Conservation (phyloP, 1,140 invertebrate species). For the Oncopodura yosiiana region DNA sequence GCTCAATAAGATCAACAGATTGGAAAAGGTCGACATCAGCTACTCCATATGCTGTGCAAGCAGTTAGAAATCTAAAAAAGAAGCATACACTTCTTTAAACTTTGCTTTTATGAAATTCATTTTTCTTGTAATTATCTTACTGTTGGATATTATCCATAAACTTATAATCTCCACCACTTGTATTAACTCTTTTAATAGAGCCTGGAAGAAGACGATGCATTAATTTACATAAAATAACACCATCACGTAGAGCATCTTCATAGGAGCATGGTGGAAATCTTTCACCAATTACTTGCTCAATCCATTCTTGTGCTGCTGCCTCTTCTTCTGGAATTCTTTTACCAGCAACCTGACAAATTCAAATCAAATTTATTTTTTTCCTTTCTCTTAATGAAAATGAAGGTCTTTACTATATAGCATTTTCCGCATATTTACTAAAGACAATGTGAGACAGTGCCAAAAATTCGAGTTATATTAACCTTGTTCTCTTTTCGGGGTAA, state of each 20-base stretch:
- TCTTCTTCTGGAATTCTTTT: constrained; percentile 82
- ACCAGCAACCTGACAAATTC: constrained; percentile 59
- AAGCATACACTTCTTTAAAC: background rate
- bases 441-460: too few relatives aligned
- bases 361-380: too few relatives aligned
- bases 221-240: constrained; percentile 66
- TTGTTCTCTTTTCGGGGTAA: too few relatives aligned
- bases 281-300: constrained; percentile 73
- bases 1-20: constrained; percentile 88
- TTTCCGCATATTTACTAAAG: too few relatives aligned
- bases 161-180: constrained; percentile 78
- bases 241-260: constrained; percentile 72
- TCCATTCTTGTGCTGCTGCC: constrained; percentile 80
- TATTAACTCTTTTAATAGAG: constrained; percentile 74
- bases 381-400: too few relatives aligned
- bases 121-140: constrained; percentile 49
- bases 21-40: constrained; percentile 90
- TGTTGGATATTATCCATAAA: constrained; percentile 89
- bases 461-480: too few relatives aligned
- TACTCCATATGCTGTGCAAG: constrained; percentile 77
- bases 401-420: too few relatives aligned
- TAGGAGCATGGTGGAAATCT: constrained; percentile 61
- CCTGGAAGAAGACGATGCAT: constrained; percentile 81
- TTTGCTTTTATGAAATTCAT: background rate
- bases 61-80: constrained; percentile 71